These are phyloP conservation scores for Cassiopea xamachana DNA, from an alignment of 30 jellyfish, hydroid and myxozoan genomes.

Conservation along the genomic window DNA sequence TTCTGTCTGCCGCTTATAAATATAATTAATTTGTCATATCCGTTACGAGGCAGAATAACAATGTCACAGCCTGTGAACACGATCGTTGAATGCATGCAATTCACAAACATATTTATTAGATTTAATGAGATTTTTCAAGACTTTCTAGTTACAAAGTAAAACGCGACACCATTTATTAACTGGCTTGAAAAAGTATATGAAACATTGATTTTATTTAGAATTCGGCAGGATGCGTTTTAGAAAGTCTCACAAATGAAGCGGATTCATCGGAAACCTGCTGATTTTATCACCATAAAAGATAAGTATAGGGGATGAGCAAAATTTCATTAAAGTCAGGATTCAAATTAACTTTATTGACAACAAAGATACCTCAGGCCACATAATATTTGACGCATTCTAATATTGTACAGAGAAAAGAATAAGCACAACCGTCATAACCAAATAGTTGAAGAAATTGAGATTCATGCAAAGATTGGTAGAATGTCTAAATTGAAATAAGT, in stretches of 20 bases:
- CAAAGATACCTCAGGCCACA: not conserved
- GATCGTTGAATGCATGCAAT: not conserved
- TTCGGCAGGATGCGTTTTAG: not conserved
- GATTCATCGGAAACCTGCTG: constrained; percentile 4
- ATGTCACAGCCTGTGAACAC: not conserved
- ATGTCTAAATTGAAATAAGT: no score
- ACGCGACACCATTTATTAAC: not conserved
- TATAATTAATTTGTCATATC: constrained; percentile 35
- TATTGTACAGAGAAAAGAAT: not conserved
- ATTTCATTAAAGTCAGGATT: not conserved
- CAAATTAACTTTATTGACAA: not conserved
- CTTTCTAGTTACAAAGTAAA: not conserved
- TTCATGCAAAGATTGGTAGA: no score
- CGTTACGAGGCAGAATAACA: constrained; percentile 20
- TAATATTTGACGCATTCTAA: no score
- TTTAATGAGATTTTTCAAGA: not conserved
- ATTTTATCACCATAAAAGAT: not conserved
- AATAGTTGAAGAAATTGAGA: no score
- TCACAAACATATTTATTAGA: not conserved
- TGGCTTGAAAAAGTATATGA: not conserved
- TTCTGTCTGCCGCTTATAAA: constrained; percentile 1
- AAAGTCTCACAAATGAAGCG: not conserved
- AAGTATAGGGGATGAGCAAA: not conserved
- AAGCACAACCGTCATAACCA: no score
- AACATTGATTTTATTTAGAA: not conserved